Conservation (phyloP, 2,113 vertebrate species). For the Leucoraja erinaceus region DNA sequence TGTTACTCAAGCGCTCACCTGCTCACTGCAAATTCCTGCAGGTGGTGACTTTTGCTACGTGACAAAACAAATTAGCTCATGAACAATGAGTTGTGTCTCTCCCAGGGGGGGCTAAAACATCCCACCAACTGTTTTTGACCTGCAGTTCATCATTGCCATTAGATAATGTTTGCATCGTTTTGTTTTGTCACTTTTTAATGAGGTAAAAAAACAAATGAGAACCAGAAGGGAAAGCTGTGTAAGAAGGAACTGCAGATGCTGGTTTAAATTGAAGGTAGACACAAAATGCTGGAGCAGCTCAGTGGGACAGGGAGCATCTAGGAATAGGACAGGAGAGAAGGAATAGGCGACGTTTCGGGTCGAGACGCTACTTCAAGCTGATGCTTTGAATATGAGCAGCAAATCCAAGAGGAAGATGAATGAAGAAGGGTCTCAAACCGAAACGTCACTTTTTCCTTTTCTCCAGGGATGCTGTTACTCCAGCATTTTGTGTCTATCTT, state of each 20-base stretch:
- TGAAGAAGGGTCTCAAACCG: background rate
- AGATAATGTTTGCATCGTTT: background rate
- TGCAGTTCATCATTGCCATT: background rate
- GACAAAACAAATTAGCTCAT: conserved; percentile 24
- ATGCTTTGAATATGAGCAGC: background rate
- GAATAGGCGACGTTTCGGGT: no score
- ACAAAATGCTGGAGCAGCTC: no score
- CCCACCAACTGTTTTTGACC: background rate
- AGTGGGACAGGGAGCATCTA: no score
- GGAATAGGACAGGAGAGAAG: no score
- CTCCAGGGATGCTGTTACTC: no score
- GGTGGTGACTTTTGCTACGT: conserved; percentile 3
- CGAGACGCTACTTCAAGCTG: background rate
- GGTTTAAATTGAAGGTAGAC: no score
- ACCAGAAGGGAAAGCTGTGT: no score
- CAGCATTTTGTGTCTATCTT: no score
- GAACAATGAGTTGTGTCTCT: background rate
- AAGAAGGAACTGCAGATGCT: no score
- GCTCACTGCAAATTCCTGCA: background rate
- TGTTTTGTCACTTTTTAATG: background rate
- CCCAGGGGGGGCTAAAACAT: background rate
- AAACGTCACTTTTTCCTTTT: no score
- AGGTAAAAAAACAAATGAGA: background rate
- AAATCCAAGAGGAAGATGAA: background rate
- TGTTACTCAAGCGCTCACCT: background rate